A percentile compares a stretch with the other conserved stretches of the same genome.
phyloP scores from a whole-genome alignment of 2,797 vertebrate species.

The Botia almorhae region DNA sequence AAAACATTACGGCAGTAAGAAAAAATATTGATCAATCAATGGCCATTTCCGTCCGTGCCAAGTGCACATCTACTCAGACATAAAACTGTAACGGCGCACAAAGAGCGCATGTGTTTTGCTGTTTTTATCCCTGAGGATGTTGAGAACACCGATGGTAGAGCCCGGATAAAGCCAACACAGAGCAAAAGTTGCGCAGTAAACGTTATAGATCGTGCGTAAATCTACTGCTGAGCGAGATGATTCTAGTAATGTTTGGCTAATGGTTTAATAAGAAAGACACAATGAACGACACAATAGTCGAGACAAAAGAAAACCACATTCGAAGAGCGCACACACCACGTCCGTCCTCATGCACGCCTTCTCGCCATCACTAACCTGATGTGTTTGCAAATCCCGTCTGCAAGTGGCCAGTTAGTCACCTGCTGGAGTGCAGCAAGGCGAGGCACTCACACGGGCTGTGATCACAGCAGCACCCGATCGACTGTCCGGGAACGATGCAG shows the following conservation, averaged over 20 bases:
- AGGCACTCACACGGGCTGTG: background rate
- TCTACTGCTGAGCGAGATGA: background rate
- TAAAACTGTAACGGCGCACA: slow-evolving; percentile 2
- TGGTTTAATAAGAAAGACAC: background rate
- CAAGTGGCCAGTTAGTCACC: background rate
- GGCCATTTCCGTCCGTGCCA: background rate
- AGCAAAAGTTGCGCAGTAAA: slow-evolving; percentile 1
- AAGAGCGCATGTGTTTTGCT: slow-evolving; percentile 29
- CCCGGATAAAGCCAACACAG: slow-evolving; percentile 9
- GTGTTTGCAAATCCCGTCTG: slow-evolving; percentile 31
- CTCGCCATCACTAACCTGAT: slow-evolving; percentile 32
- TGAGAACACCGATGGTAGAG: background rate
- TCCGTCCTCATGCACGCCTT: slow-evolving; percentile 3
- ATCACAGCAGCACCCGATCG: slow-evolving; percentile 20
- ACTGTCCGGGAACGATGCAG: slow-evolving; percentile 33
- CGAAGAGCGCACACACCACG: background rate
- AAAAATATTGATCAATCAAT: background rate
- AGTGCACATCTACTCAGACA: background rate
- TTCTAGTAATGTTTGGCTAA: background rate
- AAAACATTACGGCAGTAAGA: background rate
- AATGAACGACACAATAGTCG: background rate
- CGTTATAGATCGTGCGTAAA: background rate
- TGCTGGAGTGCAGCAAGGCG: slow-evolving; percentile 5
- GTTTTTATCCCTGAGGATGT: slow-evolving; percentile 18
- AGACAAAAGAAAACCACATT: slow-evolving; percentile 32